Base-by-base conservation (phyloP, 2,797 vertebrate genomes). In the Acrossocheilus fasciatus region DNA sequence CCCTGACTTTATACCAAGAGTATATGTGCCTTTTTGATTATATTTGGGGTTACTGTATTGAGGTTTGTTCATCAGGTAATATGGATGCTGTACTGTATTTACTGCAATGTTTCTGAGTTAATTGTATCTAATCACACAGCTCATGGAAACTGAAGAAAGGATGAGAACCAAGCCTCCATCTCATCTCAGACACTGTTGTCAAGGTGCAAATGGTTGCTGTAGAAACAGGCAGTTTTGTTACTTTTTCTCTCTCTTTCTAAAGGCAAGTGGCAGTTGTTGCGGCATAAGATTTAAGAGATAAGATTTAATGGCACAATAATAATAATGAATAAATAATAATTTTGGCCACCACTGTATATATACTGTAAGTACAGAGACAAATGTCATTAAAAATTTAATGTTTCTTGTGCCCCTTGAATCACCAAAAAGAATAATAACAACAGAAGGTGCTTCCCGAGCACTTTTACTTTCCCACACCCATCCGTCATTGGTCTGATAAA, bases 221-320 rank as follows among this genome's bases (percentile, higher is more conserved):
- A 88, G 92, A 87, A 92, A 93, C 90, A 85, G 85, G 86, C 85
- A 69, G 81, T 84, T 92, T 91, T 86, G 89, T 89, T 87, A 62
- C 45, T 86, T 74, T 18, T 74, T 4, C 41, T 26, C 9, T 59
- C 41, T 73, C 8, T 59, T 62, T 76, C 26, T 50, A 43, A 70
- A 52, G 85, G 87, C 72, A 89, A 74, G 50, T 78, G 69, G 69
- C 59, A 84, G 79, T 83, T 86, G 52, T 87, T 77, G 80, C 34
- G 47, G 75, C 59, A 39, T 39, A 6, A 77, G 34, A 39, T 57
- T 77, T 82, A 82, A 83, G n/a, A n/a, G 17, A 39, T 39, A 6
- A 77, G 34, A 39, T 57, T 77, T 82, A 82, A 83, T 74, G 47
- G 69, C n/a, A 59, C 7, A 45, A 45, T 45, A 45, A 45, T 45